Base-by-base conservation (phyloP, 2,888 invertebrate genomes). In the Tortricodes alternella region DNA sequence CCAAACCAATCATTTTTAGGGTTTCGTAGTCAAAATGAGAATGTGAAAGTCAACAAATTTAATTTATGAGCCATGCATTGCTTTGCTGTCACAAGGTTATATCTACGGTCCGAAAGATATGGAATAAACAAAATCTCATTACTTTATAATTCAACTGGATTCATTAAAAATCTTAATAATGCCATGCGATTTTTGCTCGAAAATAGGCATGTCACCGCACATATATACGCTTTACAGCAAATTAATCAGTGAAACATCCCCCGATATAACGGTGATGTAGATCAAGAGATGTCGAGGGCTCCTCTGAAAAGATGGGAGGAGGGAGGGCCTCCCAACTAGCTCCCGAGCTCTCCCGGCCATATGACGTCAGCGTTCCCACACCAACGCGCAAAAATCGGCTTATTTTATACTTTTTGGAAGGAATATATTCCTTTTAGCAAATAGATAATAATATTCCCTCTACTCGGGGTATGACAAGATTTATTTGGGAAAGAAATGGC, bases 361-460 rank as follows among this genome's bases (percentile, higher is more conserved):
- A 67, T 76, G 75, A 76, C 76, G 77, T 77, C 75, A 76, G 62
- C 62, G 59, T 62, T 59, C 58, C 60, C 62, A 61, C 59, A 48
- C 37, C 50, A 44, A 50, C 43, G 64, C 63, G 67, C 60, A 71
- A 61, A 67, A 61, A 53, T 61, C 49, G 59, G 62, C 62, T 64
- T 61, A 59, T 66, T 67, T 66, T 62, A 66, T 50, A 67, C 64
- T 62, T 66, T 60, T 56, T 52, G 9, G 46, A 7, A 21, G 23
- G 7, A 50, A 52, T 32, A 48, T 44, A 52, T 57, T 52, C 39
- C 23, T 35, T 56, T 53, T 29, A 39, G 49, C 18, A n/a, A 53
- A 46, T 23, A 24, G 32, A 51, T 29, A 39, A 48, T 34, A 18
- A 21, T 38, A 27, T 8, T 13, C 16, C 23, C 1, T 16, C 15